A percentile compares a stretch with the other conserved stretches of the same genome.
phyloP scores from a whole-genome alignment of 1,140 invertebrate genomes.

The Drosophila persimilis region DNA sequence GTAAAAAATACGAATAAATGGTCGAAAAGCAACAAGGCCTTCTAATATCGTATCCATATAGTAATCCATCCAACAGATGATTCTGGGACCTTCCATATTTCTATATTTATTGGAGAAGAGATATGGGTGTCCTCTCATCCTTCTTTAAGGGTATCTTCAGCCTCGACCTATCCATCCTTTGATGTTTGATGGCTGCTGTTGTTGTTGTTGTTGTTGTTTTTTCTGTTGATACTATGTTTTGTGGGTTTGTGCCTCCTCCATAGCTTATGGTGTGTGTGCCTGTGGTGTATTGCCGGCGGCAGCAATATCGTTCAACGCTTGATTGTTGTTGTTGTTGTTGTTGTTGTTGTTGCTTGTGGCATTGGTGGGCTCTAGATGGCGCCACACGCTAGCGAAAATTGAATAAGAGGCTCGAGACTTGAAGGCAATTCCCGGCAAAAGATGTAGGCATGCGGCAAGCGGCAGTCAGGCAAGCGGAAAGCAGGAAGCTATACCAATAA shows the following conservation, averaged over 20 bases:
- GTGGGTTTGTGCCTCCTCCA: conserved; percentile 51
- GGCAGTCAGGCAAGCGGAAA: conserved; percentile 51
- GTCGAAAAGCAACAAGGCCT: too few species aligned
- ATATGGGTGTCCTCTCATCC: too few species aligned
- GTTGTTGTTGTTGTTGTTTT: conserved; percentile 3
- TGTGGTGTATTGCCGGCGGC: conserved; percentile 65
- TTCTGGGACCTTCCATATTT: too few species aligned
- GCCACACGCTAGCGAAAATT: conserved; percentile 76
- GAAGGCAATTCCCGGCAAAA: conserved; percentile 42
- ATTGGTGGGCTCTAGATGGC: conserved; percentile 69
- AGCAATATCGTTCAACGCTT: conserved; percentile 56
- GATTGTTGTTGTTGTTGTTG: conserved; percentile 42
- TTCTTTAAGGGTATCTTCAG: too few species aligned
- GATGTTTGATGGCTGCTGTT: too few species aligned
- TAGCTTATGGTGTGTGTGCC: conserved; percentile 69
- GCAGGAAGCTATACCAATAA: conserved; percentile 74
- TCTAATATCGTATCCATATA: too few species aligned
- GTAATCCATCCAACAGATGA: too few species aligned
- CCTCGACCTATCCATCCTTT: too few species aligned
- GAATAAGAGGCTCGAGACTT: conserved; percentile 65
- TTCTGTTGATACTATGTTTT: conserved; percentile 11
- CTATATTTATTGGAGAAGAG: too few species aligned
- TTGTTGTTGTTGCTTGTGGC: conserved; percentile 27
- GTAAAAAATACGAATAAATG: too few species aligned
- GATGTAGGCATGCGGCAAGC: conserved; percentile 12